Evolutionary conservation across 2,797 vertebrate genomes (phyloP).

Genomic region (Picus viridis): DNA sequence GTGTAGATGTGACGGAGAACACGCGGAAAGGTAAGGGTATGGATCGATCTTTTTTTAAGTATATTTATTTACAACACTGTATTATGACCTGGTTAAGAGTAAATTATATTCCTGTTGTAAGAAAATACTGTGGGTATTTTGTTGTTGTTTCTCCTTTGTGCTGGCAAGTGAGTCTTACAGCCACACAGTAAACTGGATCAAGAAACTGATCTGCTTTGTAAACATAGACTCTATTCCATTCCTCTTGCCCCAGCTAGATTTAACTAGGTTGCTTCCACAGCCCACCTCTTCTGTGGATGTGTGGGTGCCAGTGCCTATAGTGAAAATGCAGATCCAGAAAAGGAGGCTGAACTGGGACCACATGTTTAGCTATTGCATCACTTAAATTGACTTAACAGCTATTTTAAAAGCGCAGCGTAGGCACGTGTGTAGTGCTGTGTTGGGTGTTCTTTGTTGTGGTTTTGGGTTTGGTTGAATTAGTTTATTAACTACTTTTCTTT

Average conservation of each 20-base stretch:
- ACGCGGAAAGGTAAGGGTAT: slow-evolving; percentile 94
- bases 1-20: slow-evolving; percentile 98
- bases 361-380: neutral
- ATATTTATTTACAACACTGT: neutral
- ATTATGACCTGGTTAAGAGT: neutral
- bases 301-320: neutral
- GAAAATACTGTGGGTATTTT: neutral
- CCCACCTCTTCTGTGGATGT: neutral
- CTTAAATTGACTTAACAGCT: neutral
- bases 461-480: neutral
- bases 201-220: neutral
- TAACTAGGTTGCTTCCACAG: neutral
- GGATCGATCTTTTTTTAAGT: slow-evolving; percentile 48
- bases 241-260: neutral
- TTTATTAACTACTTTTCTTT: neutral
- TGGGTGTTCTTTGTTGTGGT: neutral
- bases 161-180: neutral
- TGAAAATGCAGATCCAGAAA: neutral
- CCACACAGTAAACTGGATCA: neutral
- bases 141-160: neutral
- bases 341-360: neutral
- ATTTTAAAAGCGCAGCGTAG: neutral
- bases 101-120: neutral
- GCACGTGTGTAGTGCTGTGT: neutral
- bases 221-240: neutral